phyloP scores from a whole-genome alignment of 2,797 vertebrate genomes.

The Hypotaenidia okinawae region DNA sequence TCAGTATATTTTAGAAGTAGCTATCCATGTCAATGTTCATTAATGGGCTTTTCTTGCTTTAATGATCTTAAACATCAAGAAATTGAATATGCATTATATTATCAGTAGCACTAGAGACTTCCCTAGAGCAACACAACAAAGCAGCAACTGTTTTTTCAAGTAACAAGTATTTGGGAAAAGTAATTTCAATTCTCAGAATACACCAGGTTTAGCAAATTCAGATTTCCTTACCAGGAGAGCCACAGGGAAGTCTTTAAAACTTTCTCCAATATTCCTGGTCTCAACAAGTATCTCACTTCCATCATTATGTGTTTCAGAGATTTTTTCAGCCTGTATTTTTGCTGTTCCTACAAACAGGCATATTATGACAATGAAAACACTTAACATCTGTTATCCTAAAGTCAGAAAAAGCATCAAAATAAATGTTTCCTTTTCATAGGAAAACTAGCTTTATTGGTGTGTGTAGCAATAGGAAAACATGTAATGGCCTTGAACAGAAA shows the following conservation, averaged over 20 bases:
- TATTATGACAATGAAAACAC: neutral
- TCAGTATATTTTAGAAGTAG: neutral
- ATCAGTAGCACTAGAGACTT: neutral
- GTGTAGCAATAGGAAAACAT: no score
- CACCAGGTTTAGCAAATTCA: neutral
- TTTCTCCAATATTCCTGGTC: constrained; percentile 71
- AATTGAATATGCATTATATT: neutral
- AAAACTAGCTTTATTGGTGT: neutral
- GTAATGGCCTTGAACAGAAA: no score
- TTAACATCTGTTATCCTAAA: neutral
- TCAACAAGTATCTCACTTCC: constrained; percentile 44
- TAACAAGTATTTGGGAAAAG: neutral
- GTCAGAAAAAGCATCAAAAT: neutral
- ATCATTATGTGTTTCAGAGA: constrained; percentile 77
- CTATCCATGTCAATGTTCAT: neutral
- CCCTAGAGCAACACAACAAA: neutral
- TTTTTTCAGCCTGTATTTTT: constrained; percentile 73
- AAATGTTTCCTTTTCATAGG: neutral
- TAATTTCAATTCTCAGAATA: neutral
- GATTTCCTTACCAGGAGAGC: constrained; percentile 76
- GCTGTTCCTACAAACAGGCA: constrained; percentile 72
- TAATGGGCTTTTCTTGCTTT: neutral
- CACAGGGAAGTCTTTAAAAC: constrained; percentile 78
- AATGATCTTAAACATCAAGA: neutral
- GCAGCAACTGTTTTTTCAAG: neutral